phyloP scores from a whole-genome alignment of 1,140 invertebrate genomes.

The Listronotus bonariensis region DNA sequence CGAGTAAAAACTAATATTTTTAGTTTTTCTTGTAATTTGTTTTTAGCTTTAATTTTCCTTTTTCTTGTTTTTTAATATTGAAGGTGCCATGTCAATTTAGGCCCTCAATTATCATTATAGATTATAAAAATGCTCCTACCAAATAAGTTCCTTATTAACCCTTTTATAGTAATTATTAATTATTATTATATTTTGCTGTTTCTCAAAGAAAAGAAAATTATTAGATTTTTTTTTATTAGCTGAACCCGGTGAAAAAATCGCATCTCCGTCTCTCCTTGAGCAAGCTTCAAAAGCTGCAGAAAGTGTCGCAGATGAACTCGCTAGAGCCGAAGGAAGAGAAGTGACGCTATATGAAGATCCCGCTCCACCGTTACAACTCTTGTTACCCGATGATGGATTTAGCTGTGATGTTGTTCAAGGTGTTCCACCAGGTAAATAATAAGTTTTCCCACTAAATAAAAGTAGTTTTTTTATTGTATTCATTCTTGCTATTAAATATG shows the following conservation, averaged over 20 bases:
- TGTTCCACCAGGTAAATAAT: slow-evolving; percentile 75
- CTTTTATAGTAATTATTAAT: too few species aligned
- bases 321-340: slow-evolving; percentile 86
- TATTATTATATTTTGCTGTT: too few species aligned
- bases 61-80: too few species aligned
- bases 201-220: too few species aligned
- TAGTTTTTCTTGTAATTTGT: too few species aligned
- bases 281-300: slow-evolving; percentile 80
- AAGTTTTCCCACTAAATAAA: background rate
- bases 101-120: too few species aligned
- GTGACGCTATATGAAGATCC: slow-evolving; percentile 73
- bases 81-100: too few species aligned
- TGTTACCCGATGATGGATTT: slow-evolving; percentile 97
- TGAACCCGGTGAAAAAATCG: slow-evolving; percentile 56
- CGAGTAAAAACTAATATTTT: too few species aligned
- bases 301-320: slow-evolving; percentile 90
- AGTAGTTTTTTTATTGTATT: background rate
- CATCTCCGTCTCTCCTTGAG: slow-evolving; percentile 63
- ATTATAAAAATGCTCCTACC: too few species aligned
- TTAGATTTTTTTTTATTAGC: slow-evolving; percentile 38
- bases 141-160: too few species aligned
- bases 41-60: too few species aligned
- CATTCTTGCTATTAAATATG: too few species aligned
- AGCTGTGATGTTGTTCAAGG: slow-evolving; percentile 91
- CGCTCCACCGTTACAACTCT: slow-evolving; percentile 85